Base-by-base conservation (phyloP, 92 coral and sea anemone genomes). In the Palythoa caribaeorum region DNA sequence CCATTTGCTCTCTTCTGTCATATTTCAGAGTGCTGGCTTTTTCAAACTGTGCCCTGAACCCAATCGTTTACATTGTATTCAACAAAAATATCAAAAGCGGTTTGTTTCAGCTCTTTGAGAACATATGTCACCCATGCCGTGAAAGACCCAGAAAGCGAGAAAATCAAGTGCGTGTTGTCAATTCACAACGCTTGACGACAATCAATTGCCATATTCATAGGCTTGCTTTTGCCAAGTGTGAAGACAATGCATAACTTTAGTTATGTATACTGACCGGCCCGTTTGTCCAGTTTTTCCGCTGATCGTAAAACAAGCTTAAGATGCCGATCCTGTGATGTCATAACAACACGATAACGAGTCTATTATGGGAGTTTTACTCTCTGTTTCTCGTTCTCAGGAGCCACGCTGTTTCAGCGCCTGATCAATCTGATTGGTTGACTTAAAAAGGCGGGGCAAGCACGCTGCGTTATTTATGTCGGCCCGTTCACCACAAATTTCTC, bases 21-120 rank as follows among this genome's bases (percentile, higher is more conserved):
- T 48, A 66, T 47, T 71, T 81, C 62, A 66, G 59, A 19, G 62
- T 66, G 47, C n/a, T 81, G 86, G 86, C 86, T 44, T 81, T 81
- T 81, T 51, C 86, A 17, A 81, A 81, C 76, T 81, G 75, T 81
- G 86, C 86, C 2, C 50, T 81, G 13, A 81, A 66, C 40, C 86
- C 86, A 19, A n/a, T 81, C 47, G 86, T 63, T 66, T 81, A 66
- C 40, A 19, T 69, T 2, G 36, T 47, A 68, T 81, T 81, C 38
- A 66, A 81, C 76, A 81, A 71, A 21, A 66, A 81, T 39, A 44
- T 66, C 21, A 81, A 50, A 38, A 81, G 7, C 20, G 76, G 63
- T 21, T 20, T 66, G 51, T 28, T 13, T 36, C 47, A 35, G n/a
- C 14, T 81, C 28, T 66, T 81, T 81, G 60, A 5, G 0, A 21